A percentile compares a stretch with the other conserved stretches of the same genome.
Conservation (phyloP, 2,888 invertebrate genomes). For the Euspilapteryx auroguttella region DNA sequence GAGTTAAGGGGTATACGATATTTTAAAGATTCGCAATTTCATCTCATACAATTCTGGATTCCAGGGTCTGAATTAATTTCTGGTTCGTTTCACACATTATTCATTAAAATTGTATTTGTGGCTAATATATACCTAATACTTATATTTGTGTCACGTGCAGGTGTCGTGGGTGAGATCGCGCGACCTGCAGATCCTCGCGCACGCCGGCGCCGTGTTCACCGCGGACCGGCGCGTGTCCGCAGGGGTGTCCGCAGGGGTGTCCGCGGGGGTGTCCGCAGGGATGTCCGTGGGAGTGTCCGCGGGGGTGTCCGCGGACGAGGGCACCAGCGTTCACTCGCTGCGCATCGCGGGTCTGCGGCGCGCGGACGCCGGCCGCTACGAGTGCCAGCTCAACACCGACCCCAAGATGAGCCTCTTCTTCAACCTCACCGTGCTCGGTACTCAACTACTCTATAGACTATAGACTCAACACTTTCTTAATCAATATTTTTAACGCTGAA, state of each 20-base stretch:
- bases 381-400: conserved; percentile 76
- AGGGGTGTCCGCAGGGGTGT: conserved; percentile 16
- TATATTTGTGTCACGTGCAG: no score
- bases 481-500: no score
- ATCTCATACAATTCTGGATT: no score
- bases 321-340: conserved; percentile 62
- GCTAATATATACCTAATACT: no score
- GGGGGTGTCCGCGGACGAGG: conserved; percentile 42
- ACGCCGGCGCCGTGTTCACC: conserved; percentile 66
- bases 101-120: no score
- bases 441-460: conserved; percentile 10
- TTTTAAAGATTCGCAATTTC: no score
- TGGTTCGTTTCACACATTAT: no score
- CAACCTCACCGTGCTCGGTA: conserved; percentile 66
- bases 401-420: conserved; percentile 72
- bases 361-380: conserved; percentile 68
- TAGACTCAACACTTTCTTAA: neutral
- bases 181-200: conserved; percentile 71
- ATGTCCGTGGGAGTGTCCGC: conserved; percentile 53
- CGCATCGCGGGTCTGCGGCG: conserved; percentile 60
- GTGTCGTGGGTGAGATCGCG: conserved; percentile 74
- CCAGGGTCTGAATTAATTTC: no score
- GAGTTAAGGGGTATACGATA: no score
- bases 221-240: conserved; percentile 68
- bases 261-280: conserved; percentile 48